Evolutionary conservation across 2,113 vertebrate species (phyloP), one percentile per base, ranked within the genome.

Genomic region (Corvus cornix): DNA sequence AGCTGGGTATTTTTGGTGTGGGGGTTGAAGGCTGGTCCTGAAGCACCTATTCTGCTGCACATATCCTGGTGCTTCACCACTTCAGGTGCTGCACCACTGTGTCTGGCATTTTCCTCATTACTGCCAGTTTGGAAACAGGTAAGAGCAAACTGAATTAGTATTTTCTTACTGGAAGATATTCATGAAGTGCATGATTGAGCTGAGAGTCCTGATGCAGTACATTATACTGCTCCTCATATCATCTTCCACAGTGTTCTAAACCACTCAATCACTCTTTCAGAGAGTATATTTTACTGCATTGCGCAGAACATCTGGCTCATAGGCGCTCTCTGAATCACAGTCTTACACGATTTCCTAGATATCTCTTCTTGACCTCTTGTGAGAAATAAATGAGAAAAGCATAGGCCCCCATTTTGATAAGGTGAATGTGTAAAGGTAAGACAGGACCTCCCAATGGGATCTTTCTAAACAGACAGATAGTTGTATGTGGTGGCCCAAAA

Each of bases 341-440:
- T 35, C 10, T 39, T 80, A 26, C 6, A 31, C 5, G 60, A 0
- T 69, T 70, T 67, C 19, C 16, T 52, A 22, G 11, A 24, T 43
- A 24, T 48, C 15, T 28, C 21, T 15, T 64, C 39, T 43, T 91
- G 30, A 18, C 4, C 26, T 2, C 0, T 39, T 2, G 0, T 33
- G 30, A 69, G 67, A 73, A 62, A 31, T 26, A 43, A 24, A 69
- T 63, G 28, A 53, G 28, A 39, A 67, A 30, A 72, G 14, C 26
- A 20, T 12, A 49, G 56, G 43, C 23, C 26, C 16, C 22, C 17
- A 4, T 0, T 76, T 13, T 12, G 43, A 23, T 27, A 27, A 60
- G 8, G 15, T 75, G 56, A 62, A 35, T 20, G 13, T 1, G 0
- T 49, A 31, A 85, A 79, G 30, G 26, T 59, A 39, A 6, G 30